Evolutionary conservation across 2,113 vertebrate species (phyloP).

Genomic region (Erythrocebus patas): DNA sequence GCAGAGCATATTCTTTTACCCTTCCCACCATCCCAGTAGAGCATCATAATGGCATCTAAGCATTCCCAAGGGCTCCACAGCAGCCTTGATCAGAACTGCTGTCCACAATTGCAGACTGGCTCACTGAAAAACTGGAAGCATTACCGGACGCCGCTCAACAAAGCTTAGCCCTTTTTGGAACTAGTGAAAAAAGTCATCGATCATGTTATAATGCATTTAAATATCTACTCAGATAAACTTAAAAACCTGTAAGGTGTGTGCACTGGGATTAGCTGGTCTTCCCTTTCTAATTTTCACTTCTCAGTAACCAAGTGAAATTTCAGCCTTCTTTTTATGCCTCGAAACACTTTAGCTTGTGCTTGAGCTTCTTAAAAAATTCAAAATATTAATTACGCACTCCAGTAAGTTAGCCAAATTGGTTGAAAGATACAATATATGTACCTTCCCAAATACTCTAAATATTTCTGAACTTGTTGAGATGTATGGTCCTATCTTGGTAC

Average conservation of each 20-base stretch:
- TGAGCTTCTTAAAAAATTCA: background rate
- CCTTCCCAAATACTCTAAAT: background rate
- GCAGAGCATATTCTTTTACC: background rate
- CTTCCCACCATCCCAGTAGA: background rate
- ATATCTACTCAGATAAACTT: background rate
- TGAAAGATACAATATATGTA: background rate
- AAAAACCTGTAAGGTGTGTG: background rate
- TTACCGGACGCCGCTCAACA: background rate
- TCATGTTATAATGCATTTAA: background rate
- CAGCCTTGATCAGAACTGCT: background rate
- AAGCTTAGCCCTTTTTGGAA: background rate
- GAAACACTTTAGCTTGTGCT: background rate
- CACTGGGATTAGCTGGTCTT: background rate
- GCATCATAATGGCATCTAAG: background rate
- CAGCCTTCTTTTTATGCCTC: background rate
- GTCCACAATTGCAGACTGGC: background rate
- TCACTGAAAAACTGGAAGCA: background rate
- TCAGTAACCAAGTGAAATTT: conserved; percentile 1
- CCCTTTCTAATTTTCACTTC: conserved; percentile 28
- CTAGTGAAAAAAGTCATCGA: background rate
- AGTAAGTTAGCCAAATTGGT: background rate
- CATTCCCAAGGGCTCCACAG: background rate
- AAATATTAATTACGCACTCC: background rate
- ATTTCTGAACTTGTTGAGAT: background rate
- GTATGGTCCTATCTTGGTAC: background rate